Evolutionary conservation across 2,797 vertebrate species (phyloP).

Genomic region (Gymnothorax reevesii): DNA sequence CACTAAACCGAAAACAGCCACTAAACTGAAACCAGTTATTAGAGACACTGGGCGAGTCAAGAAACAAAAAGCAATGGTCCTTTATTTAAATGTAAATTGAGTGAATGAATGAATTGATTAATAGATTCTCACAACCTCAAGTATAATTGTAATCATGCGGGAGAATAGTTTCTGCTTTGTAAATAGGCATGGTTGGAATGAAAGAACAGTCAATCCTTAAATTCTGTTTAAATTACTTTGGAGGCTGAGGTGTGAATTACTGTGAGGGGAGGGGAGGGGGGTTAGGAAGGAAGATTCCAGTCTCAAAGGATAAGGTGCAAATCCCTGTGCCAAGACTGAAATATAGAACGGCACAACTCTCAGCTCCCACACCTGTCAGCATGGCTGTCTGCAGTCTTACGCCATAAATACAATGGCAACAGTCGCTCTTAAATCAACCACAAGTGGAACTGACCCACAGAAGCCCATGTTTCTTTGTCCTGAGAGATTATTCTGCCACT

Average conservation of each 20-base stretch:
- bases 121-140: not conserved
- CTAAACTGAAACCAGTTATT: no score
- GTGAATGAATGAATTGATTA: not conserved
- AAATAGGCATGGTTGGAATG: not conserved
- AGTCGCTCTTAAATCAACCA: not conserved
- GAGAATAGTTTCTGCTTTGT: not conserved
- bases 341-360: constrained; percentile 11
- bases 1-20: no score
- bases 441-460: not conserved
- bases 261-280: not conserved
- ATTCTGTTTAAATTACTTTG: not conserved
- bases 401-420: not conserved
- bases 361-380: not conserved
- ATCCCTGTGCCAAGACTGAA: not conserved
- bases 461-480: not conserved
- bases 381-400: not conserved
- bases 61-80: no score
- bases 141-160: not conserved
- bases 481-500: not conserved
- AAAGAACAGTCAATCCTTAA: not conserved
- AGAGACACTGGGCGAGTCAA: no score
- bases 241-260: not conserved
- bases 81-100: no score
- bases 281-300: not conserved
- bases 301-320: not conserved